These are phyloP conservation scores for Calycopis cecrops DNA, from an alignment of 1,140 invertebrate species.

Conservation along the genomic window DNA sequence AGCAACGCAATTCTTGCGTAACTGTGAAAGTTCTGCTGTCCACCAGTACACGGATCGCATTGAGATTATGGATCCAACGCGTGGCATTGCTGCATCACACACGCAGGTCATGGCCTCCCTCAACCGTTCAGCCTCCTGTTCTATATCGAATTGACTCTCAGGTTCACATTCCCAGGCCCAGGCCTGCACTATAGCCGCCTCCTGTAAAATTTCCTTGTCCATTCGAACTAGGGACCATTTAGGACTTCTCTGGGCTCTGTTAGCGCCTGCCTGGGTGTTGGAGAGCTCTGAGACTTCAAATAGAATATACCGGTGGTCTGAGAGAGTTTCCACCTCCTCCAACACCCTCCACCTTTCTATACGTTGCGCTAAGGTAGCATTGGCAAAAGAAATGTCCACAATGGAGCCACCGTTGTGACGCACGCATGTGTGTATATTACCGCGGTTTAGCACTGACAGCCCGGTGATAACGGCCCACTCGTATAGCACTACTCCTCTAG, in stretches of 20 bases:
- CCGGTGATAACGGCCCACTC: slow-evolving; percentile 17
- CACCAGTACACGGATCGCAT: no score
- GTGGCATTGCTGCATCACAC: no score
- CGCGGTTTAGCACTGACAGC: slow-evolving; percentile 10
- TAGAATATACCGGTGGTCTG: no score
- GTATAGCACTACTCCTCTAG: slow-evolving; percentile 15
- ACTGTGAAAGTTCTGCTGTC: no score
- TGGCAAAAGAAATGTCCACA: slow-evolving; percentile 18
- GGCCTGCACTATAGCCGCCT: slow-evolving; percentile 13
- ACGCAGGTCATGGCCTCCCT: neutral
- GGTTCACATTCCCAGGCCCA: no score
- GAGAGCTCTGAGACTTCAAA: no score
- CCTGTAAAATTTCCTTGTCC: slow-evolving; percentile 8
- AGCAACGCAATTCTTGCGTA: no score
- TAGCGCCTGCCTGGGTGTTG: no score
- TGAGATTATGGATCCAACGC: no score
- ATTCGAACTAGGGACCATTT: slow-evolving; percentile 11
- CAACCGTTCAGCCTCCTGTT: slow-evolving; percentile 41
- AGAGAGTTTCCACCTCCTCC: no score
- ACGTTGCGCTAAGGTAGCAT: neutral
- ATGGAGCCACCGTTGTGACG: slow-evolving; percentile 23
- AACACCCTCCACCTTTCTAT: no score
- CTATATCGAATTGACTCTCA: slow-evolving; percentile 32
- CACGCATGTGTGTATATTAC: neutral
- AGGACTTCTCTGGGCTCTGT: no score